Base-by-base conservation (phyloP, 1,140 invertebrate genomes). In the Carposina sasakii region DNA sequence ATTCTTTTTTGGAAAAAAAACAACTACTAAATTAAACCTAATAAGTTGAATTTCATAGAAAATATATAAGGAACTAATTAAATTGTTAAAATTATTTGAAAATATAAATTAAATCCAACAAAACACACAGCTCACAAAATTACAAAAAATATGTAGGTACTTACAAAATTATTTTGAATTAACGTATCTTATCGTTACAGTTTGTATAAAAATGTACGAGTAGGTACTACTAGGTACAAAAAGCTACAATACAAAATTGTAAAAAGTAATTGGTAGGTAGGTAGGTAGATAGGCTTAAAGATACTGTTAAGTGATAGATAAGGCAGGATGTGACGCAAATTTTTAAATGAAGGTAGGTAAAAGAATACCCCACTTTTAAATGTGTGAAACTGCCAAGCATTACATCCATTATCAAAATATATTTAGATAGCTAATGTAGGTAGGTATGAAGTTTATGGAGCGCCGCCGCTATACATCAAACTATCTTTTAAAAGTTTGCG, bases 31-130 rank as follows among this genome's bases (percentile, higher is more conserved):
- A 43, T 36, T 39, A 60, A 61, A 58, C 48, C 60, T 57, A 66
- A 65, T 52, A 53, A 60, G 17, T 21, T 21, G 12, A 59, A 39
- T 59, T 51, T 52, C 51, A 57, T 58, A 63, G 54, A 53, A 39
- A 52, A 60, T 70, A 70, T 70, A 71, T 59, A 76, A 81, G 75
- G 73, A 77, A 79, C 74, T 78, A 72, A 65, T 54, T 56, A 55
- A n/a, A n/a, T n/a, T n/a, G n/a, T 53, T 57, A 57, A 31, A 17
- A 47, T n/a, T 36, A 36, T 47, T 47, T 37, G 34, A 33, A 13
- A 36, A 60, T 57, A 55, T 57, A 61, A 49, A 56, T 57, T n/a
- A 49, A 28, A 50, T 57, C 42, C 48, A 60, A 31, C 53, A 55
- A 66, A 65, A 55, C 54, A 59, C 53, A 65, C 53, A 50, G 37